Percentiles rank a stretch among this genome's conserved stretches.
Evolutionary conservation across 2,797 vertebrate species (phyloP).

Genomic region (Basileuterus tristriatus): DNA sequence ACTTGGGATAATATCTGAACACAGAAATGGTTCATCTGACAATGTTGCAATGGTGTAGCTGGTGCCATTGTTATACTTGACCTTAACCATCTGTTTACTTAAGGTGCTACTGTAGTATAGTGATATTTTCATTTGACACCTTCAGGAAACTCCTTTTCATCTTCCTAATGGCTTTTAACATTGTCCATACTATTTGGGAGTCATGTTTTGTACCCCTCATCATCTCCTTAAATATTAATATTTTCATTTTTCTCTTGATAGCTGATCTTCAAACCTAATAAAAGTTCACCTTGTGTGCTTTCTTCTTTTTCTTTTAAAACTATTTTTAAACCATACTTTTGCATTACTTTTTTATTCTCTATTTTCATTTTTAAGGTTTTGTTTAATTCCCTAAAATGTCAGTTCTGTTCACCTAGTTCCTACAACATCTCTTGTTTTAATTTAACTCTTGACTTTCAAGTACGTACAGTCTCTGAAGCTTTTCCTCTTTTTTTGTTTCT

Average conservation of each 20-base stretch:
- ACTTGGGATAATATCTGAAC: not conserved
- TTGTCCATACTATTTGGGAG: not conserved
- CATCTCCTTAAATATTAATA: slow-evolving; percentile 9
- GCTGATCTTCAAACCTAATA: not conserved
- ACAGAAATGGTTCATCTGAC: not conserved
- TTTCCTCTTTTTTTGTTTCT: not conserved
- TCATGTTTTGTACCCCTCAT: not conserved
- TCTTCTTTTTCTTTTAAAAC: not conserved
- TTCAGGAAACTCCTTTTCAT: not conserved
- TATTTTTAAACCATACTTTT: not conserved
- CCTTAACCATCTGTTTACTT: not conserved
- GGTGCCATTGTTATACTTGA: not conserved
- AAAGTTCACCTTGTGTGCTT: not conserved
- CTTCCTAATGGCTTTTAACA: not conserved
- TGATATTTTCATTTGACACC: not conserved
- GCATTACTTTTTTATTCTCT: not conserved
- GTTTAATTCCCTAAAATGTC: slow-evolving; percentile 26
- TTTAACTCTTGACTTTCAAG: not conserved
- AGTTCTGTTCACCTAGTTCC: not conserved
- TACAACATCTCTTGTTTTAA: not conserved
- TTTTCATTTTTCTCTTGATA: slow-evolving; percentile 12
- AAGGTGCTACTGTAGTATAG: not conserved
- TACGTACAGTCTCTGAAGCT: not conserved
- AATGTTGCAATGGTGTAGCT: not conserved
- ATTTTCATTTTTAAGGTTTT: not conserved